A percentile compares a stretch with the other conserved stretches of the same genome.
phyloP scores from a whole-genome alignment of 2,113 vertebrate genomes.

The Chlorodrepanis virens region DNA sequence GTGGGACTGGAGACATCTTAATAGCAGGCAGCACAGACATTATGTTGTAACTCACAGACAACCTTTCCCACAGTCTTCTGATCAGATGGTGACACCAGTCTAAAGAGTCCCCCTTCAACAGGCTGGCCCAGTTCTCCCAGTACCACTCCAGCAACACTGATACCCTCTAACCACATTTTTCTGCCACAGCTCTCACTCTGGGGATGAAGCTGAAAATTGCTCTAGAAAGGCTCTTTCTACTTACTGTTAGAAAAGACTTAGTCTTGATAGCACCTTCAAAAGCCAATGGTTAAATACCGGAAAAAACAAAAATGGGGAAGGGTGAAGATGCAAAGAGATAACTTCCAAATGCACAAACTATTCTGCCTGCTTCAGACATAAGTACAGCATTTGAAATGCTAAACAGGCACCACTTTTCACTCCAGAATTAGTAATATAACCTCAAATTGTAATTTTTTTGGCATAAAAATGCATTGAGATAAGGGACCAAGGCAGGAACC shows the following conservation, averaged over 20 bases:
- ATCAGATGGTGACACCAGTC: not conserved
- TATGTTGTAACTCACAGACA: not conserved
- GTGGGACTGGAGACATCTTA: not conserved
- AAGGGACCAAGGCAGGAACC: not conserved
- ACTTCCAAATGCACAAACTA: not conserved
- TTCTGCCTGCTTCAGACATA: not conserved
- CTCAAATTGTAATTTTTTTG: not conserved
- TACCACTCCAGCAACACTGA: not conserved
- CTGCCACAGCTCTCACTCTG: fast-evolving
- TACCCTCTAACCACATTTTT: not conserved
- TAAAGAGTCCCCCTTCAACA: not conserved
- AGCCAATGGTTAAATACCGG: not conserved
- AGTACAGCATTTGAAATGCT: not conserved
- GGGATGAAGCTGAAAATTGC: not conserved
- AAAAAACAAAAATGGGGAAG: not conserved
- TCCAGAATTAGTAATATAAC: not conserved
- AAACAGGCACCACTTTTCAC: not conserved
- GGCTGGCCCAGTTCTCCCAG: not conserved
- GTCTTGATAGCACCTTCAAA: not conserved
- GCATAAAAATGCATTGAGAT: not conserved
- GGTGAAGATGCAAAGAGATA: not conserved
- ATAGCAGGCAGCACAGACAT: not conserved
- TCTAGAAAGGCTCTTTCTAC: not conserved
- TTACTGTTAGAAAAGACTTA: not conserved
- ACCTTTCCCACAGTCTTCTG: not conserved